Evolutionary conservation across 2,797 vertebrate species (phyloP).

Genomic region (Pyrocephalus nanus): DNA sequence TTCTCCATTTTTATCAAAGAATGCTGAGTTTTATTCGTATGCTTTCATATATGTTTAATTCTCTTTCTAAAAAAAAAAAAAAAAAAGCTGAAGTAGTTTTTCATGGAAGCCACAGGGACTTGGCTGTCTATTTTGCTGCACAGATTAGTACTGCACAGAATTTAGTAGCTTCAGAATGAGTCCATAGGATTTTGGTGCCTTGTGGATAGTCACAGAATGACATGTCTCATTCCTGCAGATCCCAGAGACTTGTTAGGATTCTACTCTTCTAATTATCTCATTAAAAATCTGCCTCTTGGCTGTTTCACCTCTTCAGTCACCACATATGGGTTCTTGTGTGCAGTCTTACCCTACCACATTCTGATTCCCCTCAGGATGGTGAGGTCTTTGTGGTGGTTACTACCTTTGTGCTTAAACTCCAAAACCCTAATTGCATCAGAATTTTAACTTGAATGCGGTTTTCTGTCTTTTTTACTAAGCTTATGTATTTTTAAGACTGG

Average conservation of each 20-base stretch:
- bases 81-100: not conserved
- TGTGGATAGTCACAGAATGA: not conserved
- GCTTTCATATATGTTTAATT: not conserved
- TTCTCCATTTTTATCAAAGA: not conserved
- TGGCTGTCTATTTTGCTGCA: not conserved
- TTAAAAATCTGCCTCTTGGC: not conserved
- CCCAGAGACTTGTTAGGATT: not conserved
- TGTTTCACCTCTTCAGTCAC: not conserved
- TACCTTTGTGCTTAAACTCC: not conserved
- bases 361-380: rapidly evolving
- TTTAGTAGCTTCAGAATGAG: not conserved
- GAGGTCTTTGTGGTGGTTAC: not conserved
- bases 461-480: not conserved
- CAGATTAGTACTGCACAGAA: not conserved
- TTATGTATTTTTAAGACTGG: not conserved
- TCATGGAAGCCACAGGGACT: not conserved
- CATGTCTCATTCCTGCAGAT: not conserved
- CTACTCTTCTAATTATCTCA: not conserved
- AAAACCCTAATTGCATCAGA: not conserved
- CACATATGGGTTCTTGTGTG: rapidly evolving
- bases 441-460: not conserved
- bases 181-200: not conserved
- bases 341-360: no score
- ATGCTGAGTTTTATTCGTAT: not conserved
- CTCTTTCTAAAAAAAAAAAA: not conserved